Base-by-base conservation (phyloP, 1,140 invertebrate species). In the Papilio dardanus region DNA sequence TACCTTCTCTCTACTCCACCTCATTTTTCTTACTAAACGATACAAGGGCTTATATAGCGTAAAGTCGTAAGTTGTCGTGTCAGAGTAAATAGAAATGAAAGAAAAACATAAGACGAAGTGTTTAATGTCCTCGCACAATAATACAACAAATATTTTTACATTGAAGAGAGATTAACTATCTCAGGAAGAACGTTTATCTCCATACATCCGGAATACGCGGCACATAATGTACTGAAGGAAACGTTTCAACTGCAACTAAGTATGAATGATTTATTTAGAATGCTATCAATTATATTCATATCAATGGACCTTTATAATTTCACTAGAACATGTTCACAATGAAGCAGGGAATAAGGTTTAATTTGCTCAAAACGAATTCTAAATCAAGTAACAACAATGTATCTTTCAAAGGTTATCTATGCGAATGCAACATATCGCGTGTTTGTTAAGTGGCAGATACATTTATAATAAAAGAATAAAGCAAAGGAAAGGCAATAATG, bases 331-430 rank as follows among this genome's bases (percentile, higher is more conserved):
- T 62, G 54, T 5, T 28, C 50, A 3, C 12, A 30, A 62, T 28
- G 54, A 0, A 16, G 14, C 5, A 62, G 54, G 3, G 24, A 62
- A 62, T 62, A 62, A 4, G 24, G 54, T 28, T 50, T 21, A 28
- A 62, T 62, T 62, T 30, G 10, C 21, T n/a, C 4, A 62, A 28
- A 24, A 28, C 24, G 28, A 28, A 28, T 62, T 28, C 24, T 14
- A 62, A 62, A 62, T 62, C 54, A 62, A 62, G 54, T 28, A 74
- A 75, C 40, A 91, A 77, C 58, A 77, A 42, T 58, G 24, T 42
- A n/a, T 62, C 24, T 50, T 69, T 50, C 24, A 74, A 74, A 74
- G 33, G 76, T 77, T 74, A 69, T 77, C 76, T 28, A 24, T 8
- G 21, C 8, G n/a, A 16, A 30, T 74, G 71, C 73, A 74, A 74